Evolutionary conservation across 2,113 vertebrate genomes (phyloP), one percentile per base, ranked within the genome.

Genomic region (Synchiropus splendidus): DNA sequence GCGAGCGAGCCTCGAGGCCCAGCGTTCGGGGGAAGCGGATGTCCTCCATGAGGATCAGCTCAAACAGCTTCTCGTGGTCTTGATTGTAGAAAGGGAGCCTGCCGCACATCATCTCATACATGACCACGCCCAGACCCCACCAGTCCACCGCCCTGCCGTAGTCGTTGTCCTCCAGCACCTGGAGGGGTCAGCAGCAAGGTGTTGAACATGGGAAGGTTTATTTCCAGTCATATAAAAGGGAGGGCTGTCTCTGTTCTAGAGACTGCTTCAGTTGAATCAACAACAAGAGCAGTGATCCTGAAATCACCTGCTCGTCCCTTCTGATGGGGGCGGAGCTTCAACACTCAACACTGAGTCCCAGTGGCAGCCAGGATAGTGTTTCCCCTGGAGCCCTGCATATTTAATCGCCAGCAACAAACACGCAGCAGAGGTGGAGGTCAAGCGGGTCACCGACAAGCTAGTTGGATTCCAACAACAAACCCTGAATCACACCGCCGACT

Each of bases 91-190:
- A 97, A 12, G 92, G 89, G 36, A 95, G 85, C 37, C 92, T 83
- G 27, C 92, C 92, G 0, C 92, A 96, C 86, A 91, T 87, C 92
- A 94, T 94, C 81, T 94, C 91, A 0, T 96, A 94, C 92, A 92
- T 95, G 42, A 97, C 92, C 13, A 97, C 92, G 0, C 92, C 92
- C 39, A 95, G 76, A 1, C 91, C 91, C 92, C 92, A 96, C 92
- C 92, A 94, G 82, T 95, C 92, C 61, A 95, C 92, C 0, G 90
- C 91, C 0, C 90, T 86, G 11, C 92, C 91, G 0, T 94, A 96
- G 51, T 94, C 92, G 0, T 92, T 94, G 77, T 96, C 92, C 60
- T 95, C 92, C 54, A 97, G 78, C 17, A 97, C 92, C 92, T 97
- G 67, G 2, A 14, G 34, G 21, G 6, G 61, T 1, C 16, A 3